Evolutionary conservation across 2,113 vertebrate species (phyloP), one percentile per base, ranked within the genome.

Genomic region (Nematolebias whitei): DNA sequence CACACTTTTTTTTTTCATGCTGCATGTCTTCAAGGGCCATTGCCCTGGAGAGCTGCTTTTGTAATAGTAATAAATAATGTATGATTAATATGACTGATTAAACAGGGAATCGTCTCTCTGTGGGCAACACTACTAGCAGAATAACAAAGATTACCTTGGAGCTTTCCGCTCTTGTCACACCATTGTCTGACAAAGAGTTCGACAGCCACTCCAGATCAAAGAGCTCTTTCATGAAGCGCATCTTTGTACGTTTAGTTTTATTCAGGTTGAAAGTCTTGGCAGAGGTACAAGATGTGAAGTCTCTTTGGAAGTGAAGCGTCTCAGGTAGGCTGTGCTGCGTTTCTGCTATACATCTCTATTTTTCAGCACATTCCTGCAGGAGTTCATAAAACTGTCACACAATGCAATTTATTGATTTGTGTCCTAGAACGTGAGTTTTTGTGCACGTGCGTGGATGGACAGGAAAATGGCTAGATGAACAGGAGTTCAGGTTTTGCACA

Each of bases 11-110:
- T 85, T 35, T 79, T 83, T 83, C 75, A 56, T 63, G 78, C 66
- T 63, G 64, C 23, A 54, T 70, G 68, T 76, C 85, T 88, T 76
- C n/a, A 39, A 88, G 85, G 81, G 69, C 78, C 71, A 65, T 68
- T 61, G 65, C 71, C 74, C 74, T 71, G 80, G 72, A 59, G 70
- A 79, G 75, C 74, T 43, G 68, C 67, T 81, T 84, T 72, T 88
- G 86, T 86, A 88, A 90, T 86, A 75, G 77, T 84, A 71, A 86
- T 90, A 86, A 88, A 90, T 90, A 87, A 88, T 89, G 84, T 83
- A 89, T 82, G 85, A 86, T 88, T 86, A 88, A 90, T 86, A 75
- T 76, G 82, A 82, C 82, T 89, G 89, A 87, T 89, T 89, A 89
- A 91, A 87, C 86, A 86, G 86, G 80, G 82, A 85, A 83, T 84